These are phyloP conservation scores for Eupeodes luniger DNA, from an alignment of 2,888 invertebrate genomes.

Conservation along the genomic window DNA sequence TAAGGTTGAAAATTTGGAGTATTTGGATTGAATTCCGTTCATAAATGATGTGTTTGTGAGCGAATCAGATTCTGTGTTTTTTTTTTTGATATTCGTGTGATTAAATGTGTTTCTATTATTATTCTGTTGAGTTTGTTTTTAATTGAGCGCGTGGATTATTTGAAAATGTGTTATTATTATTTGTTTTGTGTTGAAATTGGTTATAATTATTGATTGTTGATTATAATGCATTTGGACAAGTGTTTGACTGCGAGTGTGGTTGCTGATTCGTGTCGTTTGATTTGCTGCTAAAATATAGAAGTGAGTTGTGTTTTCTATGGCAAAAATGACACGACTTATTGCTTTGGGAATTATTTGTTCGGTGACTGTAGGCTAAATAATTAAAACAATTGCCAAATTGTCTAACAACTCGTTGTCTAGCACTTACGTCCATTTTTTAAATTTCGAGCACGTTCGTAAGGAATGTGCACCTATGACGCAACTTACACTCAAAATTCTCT, in stretches of 20 bases:
- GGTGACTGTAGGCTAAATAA: slow-evolving; percentile 1
- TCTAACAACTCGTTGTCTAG: background rate
- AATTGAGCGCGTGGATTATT: background rate
- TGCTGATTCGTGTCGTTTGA: background rate
- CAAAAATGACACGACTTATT: background rate
- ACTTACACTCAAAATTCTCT: background rate
- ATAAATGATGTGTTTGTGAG: slow-evolving; percentile 1
- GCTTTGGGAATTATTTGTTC: background rate
- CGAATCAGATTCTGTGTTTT: background rate
- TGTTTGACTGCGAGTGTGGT: slow-evolving; percentile 1
- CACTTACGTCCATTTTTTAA: slow-evolving; percentile 5
- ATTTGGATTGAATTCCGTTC: background rate
- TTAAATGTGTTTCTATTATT: background rate
- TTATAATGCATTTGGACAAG: background rate
- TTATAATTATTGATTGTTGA: too few relatives aligned
- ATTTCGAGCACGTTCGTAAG: background rate
- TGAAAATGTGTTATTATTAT: background rate
- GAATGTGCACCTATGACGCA: background rate
- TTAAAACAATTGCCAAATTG: background rate
- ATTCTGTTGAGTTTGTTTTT: background rate
- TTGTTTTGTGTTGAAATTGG: background rate
- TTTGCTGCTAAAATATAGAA: too few relatives aligned
- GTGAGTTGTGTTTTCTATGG: background rate
- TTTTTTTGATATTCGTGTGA: background rate
- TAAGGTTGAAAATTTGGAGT: background rate